A percentile compares a stretch with the other conserved stretches of the same genome.
phyloP scores from a whole-genome alignment of 2,113 vertebrate genomes.

The Archocentrus centrarchus region DNA sequence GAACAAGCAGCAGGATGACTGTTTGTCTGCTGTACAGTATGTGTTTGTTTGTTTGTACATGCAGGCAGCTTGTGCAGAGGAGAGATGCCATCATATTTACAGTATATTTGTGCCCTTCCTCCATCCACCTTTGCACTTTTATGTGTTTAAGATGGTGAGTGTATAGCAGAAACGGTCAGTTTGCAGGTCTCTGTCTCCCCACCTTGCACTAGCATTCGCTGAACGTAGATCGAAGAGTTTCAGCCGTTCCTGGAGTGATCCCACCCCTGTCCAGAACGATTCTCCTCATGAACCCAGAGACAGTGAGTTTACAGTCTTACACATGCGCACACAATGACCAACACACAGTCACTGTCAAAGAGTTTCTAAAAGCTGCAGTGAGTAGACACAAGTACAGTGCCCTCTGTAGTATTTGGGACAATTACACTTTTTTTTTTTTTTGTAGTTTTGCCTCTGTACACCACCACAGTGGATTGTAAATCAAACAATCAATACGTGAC shows the following conservation, averaged over 20 bases:
- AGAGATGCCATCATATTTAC: slow-evolving; percentile 15
- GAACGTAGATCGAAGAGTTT: slow-evolving; percentile 98
- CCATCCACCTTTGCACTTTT: slow-evolving; percentile 33
- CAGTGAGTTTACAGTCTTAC: slow-evolving; percentile 87
- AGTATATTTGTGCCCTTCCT: slow-evolving; percentile 36
- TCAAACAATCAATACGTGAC: too few species aligned
- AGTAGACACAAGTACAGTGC: background rate
- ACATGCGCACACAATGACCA: slow-evolving; percentile 33
- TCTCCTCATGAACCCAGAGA: slow-evolving; percentile 93
- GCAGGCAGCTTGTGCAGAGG: slow-evolving; percentile 37
- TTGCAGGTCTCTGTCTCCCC: slow-evolving; percentile 70
- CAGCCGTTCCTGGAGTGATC: slow-evolving; percentile 99
- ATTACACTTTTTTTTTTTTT: too few species aligned
- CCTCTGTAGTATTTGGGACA: too few species aligned
- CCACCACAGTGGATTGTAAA: too few species aligned
- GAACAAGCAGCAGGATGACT: background rate
- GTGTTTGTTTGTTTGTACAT: slow-evolving; percentile 7
- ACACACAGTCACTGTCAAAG: background rate
- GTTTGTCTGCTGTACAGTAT: slow-evolving; percentile 11
- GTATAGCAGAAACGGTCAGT: background rate
- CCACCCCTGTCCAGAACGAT: slow-evolving; percentile 96
- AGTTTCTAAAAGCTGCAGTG: background rate
- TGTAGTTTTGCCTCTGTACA: too few species aligned
- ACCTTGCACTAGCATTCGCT: slow-evolving; percentile 89
- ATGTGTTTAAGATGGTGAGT: slow-evolving; percentile 49